phyloP scores from a whole-genome alignment of 2,797 vertebrate genomes.

The Sylvilagus floridanus region DNA sequence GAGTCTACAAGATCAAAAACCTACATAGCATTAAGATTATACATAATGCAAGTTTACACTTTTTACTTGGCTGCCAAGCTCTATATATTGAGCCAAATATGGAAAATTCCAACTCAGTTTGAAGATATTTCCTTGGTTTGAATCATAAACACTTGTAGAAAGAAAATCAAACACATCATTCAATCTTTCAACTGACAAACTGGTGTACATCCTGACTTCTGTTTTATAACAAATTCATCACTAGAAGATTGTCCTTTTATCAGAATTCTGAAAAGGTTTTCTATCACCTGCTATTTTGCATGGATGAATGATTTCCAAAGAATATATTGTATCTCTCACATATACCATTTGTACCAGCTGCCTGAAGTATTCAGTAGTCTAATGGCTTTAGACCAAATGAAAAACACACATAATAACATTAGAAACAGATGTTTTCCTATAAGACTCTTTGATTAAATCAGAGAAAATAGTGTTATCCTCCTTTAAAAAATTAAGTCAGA shows the following conservation, averaged over 20 bases:
- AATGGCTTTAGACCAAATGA: slow-evolving; percentile 59
- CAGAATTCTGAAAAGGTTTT: slow-evolving; percentile 6
- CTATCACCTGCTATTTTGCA: slow-evolving; percentile 9
- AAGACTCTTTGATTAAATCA: slow-evolving; percentile 63
- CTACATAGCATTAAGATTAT: neutral
- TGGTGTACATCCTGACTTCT: neutral
- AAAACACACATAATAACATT: slow-evolving; percentile 43
- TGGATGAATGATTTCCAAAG: slow-evolving; percentile 36
- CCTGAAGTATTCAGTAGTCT: slow-evolving; percentile 43
- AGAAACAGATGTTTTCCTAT: slow-evolving; percentile 65
- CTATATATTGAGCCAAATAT: neutral
- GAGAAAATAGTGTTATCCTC: slow-evolving; percentile 40
- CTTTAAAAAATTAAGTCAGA: slow-evolving; percentile 26
- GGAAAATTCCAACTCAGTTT: neutral
- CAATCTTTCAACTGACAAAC: neutral
- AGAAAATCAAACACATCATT: neutral
- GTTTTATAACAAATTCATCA: slow-evolving; percentile 31
- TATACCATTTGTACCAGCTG: neutral
- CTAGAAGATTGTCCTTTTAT: neutral
- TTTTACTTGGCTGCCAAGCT: neutral
- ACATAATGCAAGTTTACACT: neutral
- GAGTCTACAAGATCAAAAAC: neutral
- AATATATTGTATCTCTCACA: neutral
- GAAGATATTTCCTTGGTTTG: neutral
- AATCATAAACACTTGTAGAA: neutral